These are phyloP conservation scores for Leptinotarsa rubiginosa DNA, from an alignment of 2,888 invertebrate genomes.

Conservation along the genomic window DNA sequence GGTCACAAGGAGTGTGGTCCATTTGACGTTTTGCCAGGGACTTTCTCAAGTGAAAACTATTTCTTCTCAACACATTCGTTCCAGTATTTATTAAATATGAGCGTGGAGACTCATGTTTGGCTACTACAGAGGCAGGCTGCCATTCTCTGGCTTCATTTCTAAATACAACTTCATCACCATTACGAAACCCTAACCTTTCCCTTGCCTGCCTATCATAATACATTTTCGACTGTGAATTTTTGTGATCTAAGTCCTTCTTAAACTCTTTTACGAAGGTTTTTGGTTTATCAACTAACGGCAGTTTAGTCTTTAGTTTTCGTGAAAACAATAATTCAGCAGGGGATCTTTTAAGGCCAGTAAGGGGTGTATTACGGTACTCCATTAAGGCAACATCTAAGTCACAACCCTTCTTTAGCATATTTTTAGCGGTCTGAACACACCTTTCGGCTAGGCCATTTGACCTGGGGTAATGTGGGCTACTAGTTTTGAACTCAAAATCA, in stretches of 20 bases:
- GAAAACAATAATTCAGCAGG: constrained; percentile 8
- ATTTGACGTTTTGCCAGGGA: constrained; percentile 1
- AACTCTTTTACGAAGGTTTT: not conserved
- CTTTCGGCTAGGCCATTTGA: constrained; percentile 45
- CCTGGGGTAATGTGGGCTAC: constrained; percentile 44
- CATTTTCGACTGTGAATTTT: not conserved
- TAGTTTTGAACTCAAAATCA: constrained; percentile 40
- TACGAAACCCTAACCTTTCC: not conserved
- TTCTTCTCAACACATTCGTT: not conserved
- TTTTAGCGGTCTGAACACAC: constrained; percentile 30
- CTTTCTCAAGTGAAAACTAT: constrained; percentile 5
- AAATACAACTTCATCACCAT: constrained; percentile 3
- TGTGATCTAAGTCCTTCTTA: not conserved
- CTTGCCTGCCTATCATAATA: constrained; percentile 6
- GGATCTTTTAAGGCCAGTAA: constrained; percentile 15
- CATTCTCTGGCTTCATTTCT: constrained; percentile 10
- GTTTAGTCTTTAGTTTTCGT: constrained; percentile 8
- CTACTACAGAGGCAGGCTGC: constrained; percentile 7
- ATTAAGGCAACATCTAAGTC: constrained; percentile 23
- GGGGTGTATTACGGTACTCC: constrained; percentile 15
- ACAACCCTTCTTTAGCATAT: constrained; percentile 23
- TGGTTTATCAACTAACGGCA: constrained; percentile 2
- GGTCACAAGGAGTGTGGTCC: constrained; percentile 1
- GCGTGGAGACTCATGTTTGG: constrained; percentile 2
- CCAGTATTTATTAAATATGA: not conserved